A percentile compares a stretch with the other conserved stretches of the same genome.
These are phyloP conservation scores for Batillaria attramentaria DNA, from an alignment of 1,140 invertebrate genomes.

Conservation along the genomic window DNA sequence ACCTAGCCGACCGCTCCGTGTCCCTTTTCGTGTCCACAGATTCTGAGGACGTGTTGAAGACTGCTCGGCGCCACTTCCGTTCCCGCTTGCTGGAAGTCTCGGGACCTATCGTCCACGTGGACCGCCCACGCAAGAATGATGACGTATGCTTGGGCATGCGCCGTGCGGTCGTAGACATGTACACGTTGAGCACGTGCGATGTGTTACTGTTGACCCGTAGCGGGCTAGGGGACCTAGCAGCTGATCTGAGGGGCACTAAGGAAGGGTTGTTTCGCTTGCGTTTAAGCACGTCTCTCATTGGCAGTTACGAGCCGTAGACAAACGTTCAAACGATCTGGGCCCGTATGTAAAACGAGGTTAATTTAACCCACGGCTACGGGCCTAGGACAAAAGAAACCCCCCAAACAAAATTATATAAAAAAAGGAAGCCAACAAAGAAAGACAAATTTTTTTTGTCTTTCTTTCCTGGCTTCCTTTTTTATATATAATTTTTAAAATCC, in stretches of 20 bases:
- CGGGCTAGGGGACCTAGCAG: conserved; percentile 1
- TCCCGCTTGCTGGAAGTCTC: background rate
- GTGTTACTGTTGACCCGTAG: background rate
- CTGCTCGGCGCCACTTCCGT: conserved; percentile 10
- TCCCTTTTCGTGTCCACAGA: conserved; percentile 33
- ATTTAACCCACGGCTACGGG: background rate
- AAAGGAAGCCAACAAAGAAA: background rate
- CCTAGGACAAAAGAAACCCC: background rate
- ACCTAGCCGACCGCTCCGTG: background rate
- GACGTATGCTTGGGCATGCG: conserved; percentile 9
- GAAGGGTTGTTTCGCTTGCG: background rate
- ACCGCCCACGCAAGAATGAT: background rate
- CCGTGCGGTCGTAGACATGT: conserved; percentile 24
- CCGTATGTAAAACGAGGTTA: background rate
- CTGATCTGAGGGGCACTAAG: background rate
- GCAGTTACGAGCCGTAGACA: background rate
- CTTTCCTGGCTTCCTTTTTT: background rate
- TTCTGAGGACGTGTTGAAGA: conserved; percentile 1
- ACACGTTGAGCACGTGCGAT: conserved; percentile 20
- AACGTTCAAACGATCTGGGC: no score
- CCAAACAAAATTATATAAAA: background rate
- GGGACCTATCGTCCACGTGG: conserved; percentile 32
- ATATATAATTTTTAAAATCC: background rate
- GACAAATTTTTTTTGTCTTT: background rate
- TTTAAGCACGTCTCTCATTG: background rate